These are phyloP conservation scores for Squalus acanthias DNA, from an alignment of 2,797 vertebrate species.

Conservation along the genomic window DNA sequence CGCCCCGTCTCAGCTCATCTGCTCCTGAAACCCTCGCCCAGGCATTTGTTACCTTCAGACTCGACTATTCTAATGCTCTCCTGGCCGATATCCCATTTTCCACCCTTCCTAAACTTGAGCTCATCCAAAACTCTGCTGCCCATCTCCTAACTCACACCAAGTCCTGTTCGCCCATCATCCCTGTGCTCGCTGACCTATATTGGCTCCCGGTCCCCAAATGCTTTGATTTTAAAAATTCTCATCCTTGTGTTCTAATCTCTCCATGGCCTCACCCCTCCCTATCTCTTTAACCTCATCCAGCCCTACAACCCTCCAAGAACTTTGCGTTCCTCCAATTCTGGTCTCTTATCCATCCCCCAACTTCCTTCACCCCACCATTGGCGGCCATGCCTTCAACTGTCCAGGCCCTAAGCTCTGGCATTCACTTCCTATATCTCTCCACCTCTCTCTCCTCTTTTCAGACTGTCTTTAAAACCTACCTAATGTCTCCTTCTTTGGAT, in stretches of 20 bases:
- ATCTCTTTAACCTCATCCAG: not conserved
- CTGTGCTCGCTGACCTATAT: not conserved
- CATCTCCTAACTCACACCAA: not conserved
- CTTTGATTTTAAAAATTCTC: not conserved
- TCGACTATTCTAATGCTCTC: not conserved
- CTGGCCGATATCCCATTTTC: not conserved
- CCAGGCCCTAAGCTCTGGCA: not conserved
- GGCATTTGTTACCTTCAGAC: not conserved
- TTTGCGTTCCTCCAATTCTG: not conserved
- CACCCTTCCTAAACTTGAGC: not conserved
- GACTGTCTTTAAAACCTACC: not conserved
- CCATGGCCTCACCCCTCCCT: not conserved
- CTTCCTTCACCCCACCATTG: not conserved
- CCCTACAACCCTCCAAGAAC: not conserved
- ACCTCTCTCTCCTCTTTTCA: not conserved
- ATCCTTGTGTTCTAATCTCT: not conserved
- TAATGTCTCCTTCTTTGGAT: not conserved
- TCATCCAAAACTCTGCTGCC: not conserved
- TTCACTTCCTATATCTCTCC: not conserved
- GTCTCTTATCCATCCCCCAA: too few species aligned
- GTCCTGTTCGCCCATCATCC: not conserved
- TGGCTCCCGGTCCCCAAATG: not conserved
- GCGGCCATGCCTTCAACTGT: not conserved
- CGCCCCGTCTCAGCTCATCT: not conserved
- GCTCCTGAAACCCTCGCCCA: not conserved